These are phyloP conservation scores for Mystacides longicornis DNA, from an alignment of 2,888 invertebrate species.

Conservation along the genomic window DNA sequence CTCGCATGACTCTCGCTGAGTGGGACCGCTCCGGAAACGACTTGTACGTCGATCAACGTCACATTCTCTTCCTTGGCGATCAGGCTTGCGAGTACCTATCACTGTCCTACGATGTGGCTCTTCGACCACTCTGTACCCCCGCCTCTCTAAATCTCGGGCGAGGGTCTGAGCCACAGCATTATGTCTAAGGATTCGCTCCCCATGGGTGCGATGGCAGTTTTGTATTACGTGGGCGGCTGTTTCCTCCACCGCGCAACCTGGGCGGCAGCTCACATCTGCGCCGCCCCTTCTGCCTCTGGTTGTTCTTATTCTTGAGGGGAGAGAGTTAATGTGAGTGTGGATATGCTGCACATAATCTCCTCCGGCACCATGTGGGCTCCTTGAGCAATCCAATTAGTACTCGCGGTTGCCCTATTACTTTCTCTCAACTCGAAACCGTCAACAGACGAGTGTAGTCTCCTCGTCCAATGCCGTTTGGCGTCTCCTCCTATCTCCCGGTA, in stretches of 20 bases:
- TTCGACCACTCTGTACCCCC: neutral
- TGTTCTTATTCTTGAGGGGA: constrained; percentile 29
- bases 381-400: constrained; percentile 13
- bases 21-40: neutral
- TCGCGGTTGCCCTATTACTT: neutral
- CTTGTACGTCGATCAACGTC: neutral
- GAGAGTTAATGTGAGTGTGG: constrained; percentile 28
- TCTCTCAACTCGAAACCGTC: constrained; percentile 1
- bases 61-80: neutral
- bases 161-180: neutral
- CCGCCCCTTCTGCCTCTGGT: constrained; percentile 27
- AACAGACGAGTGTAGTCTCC: neutral
- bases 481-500: neutral
- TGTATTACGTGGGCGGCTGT: constrained; percentile 31
- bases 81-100: neutral
- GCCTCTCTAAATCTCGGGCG: neutral
- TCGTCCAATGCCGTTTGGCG: neutral
- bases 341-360: constrained; percentile 31
- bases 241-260: constrained; percentile 28
- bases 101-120: neutral
- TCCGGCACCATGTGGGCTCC: constrained; percentile 26
- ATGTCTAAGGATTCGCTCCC: constrained; percentile 26
- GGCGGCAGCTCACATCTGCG: constrained; percentile 25
- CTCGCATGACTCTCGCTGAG: neutral
- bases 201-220: constrained; percentile 32